Evolutionary conservation across 2,888 invertebrate species (phyloP).

Genomic region (Cylloceria caligata): DNA sequence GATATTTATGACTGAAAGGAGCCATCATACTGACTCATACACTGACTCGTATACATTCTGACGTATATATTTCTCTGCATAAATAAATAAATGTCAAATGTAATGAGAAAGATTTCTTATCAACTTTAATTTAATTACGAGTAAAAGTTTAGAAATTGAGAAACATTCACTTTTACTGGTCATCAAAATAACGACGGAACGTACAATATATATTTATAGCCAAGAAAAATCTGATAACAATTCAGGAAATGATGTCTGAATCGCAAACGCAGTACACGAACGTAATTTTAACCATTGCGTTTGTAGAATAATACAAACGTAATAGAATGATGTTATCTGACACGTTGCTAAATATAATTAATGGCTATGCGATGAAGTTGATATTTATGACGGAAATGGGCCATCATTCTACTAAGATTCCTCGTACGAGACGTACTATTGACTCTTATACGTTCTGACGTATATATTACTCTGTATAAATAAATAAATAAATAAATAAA

Average conservation of each 20-base stretch:
- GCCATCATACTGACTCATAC: conserved; percentile 38
- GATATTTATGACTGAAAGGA: conserved; percentile 49
- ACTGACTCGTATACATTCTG: no score
- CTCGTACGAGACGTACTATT: no score
- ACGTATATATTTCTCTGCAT: no score
- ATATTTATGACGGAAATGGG: conserved; percentile 50
- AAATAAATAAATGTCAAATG: no score
- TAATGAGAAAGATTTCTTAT: neutral
- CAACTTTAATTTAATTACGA: neutral
- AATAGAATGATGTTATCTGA: neutral
- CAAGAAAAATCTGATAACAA: conserved; percentile 29
- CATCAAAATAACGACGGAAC: neutral
- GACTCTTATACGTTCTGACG: no score
- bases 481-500: no score
- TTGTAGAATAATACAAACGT: conserved; percentile 5
- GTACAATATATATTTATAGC: neutral
- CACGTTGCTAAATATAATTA: conserved; percentile 32
- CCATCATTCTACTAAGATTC: conserved; percentile 18
- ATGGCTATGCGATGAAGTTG: conserved; percentile 41
- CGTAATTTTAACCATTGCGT: no score
- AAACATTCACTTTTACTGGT: neutral
- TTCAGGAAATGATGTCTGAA: conserved; percentile 21
- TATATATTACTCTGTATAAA: no score
- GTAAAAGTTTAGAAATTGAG: neutral
- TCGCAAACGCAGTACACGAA: no score